Percentiles rank a stretch among this genome's conserved stretches.
Conservation (phyloP, 2,888 invertebrate species). For the Callyntrura sp. region DNA sequence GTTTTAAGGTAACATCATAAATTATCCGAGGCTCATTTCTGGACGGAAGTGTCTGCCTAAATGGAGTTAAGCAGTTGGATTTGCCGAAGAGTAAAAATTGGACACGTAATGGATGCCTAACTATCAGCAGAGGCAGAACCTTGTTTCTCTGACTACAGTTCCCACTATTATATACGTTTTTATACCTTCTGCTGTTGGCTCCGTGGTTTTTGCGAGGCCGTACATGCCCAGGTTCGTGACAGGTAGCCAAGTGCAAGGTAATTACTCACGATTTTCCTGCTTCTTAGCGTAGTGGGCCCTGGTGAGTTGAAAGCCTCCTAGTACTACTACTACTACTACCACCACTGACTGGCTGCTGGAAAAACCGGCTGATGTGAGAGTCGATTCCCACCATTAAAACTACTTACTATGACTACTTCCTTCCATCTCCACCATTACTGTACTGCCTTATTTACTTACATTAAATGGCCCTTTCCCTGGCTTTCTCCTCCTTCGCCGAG, state of each 20-base stretch:
- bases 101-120: constrained; percentile 35
- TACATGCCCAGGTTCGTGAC: constrained; percentile 73
- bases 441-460: constrained; percentile 55
- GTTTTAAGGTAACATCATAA: constrained; percentile 28
- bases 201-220: constrained; percentile 19
- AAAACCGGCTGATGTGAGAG: constrained; percentile 43
- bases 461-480: constrained; percentile 34
- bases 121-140: background rate
- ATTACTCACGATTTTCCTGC: constrained; percentile 76
- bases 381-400: constrained; percentile 59
- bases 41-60: background rate
- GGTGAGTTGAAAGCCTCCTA: constrained; percentile 19
- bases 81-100: constrained; percentile 1
- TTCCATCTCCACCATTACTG: constrained; percentile 35
- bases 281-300: background rate
- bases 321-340: background rate
- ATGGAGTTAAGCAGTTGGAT: background rate
- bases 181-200: constrained; percentile 16
- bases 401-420: constrained; percentile 57
- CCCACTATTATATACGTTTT: background rate
- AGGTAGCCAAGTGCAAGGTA: constrained; percentile 79
- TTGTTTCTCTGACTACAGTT: background rate
- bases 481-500: background rate
- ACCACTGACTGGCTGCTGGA: too few relatives aligned
- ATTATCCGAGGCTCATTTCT: background rate